Evolutionary conservation across 2,888 invertebrate species (phyloP).

Genomic region (Sclerodermus sp.): DNA sequence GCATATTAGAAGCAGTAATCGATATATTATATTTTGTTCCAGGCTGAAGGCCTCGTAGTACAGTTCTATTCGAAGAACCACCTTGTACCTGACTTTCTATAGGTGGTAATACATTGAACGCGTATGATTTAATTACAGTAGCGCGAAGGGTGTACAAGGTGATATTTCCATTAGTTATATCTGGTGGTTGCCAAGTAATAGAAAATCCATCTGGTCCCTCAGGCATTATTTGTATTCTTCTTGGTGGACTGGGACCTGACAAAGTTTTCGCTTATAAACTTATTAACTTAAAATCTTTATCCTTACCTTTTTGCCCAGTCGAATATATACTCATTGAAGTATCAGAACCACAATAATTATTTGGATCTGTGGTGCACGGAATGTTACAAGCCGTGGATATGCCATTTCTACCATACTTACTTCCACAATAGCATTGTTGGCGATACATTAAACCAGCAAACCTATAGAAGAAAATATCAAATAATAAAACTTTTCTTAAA

Average conservation of each 20-base stretch:
- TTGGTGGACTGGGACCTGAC: slow-evolving; percentile 71
- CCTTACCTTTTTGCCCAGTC: slow-evolving; percentile 61
- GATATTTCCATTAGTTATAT: slow-evolving; percentile 59
- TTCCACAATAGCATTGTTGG: slow-evolving; percentile 60
- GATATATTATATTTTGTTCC: slow-evolving; percentile 77
- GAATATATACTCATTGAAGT: slow-evolving; percentile 70
- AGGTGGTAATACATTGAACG: slow-evolving; percentile 38
- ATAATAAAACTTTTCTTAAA: slow-evolving; percentile 4
- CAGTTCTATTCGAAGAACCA: slow-evolving; percentile 45
- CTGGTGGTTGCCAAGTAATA: slow-evolving; percentile 59
- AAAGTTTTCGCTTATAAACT: slow-evolving; percentile 19
- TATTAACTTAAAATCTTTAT: not conserved
- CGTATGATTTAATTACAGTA: slow-evolving; percentile 42
- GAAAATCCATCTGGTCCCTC: slow-evolving; percentile 59
- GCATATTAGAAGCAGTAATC: slow-evolving; percentile 67
- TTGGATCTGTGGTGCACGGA: slow-evolving; percentile 65
- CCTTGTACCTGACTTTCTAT: slow-evolving; percentile 47
- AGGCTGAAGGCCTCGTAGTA: slow-evolving; percentile 64
- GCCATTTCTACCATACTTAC: slow-evolving; percentile 46
- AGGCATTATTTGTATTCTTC: slow-evolving; percentile 60
- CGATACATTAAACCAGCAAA: slow-evolving; percentile 60
- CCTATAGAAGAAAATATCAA: slow-evolving; percentile 32
- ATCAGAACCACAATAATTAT: slow-evolving; percentile 70
- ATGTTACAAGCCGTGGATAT: slow-evolving; percentile 58
- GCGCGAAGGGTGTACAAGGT: slow-evolving; percentile 56